phyloP scores from a whole-genome alignment of 2,797 vertebrate species.

The Rhinophrynus dorsalis region DNA sequence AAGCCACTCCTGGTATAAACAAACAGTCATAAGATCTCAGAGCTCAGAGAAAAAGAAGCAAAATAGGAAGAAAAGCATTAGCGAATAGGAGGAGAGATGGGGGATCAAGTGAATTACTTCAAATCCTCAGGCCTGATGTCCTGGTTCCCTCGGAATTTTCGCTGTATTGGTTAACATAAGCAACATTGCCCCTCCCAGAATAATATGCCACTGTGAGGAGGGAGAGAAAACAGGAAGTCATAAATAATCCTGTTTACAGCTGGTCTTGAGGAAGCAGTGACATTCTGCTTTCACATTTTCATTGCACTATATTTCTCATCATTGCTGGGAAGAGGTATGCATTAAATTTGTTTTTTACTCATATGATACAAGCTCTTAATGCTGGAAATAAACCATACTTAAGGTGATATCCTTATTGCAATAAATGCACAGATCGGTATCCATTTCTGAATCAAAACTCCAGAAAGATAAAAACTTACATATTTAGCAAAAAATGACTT shows the following conservation, averaged over 20 bases:
- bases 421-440: too few species aligned
- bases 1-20: too few species aligned
- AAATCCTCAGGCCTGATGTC: slow-evolving; percentile 81
- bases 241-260: neutral
- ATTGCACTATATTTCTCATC: neutral
- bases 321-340: neutral
- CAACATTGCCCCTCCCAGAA: slow-evolving; percentile 90
- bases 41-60: slow-evolving; percentile 33
- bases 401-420: too few species aligned
- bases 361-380: too few species aligned
- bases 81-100: neutral
- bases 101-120: slow-evolving; percentile 63
- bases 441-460: too few species aligned
- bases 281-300: neutral
- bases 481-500: slow-evolving; percentile 96
- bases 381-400: too few species aligned
- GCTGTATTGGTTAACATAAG: slow-evolving; percentile 86
- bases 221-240: slow-evolving; percentile 50
- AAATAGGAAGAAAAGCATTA: slow-evolving; percentile 8
- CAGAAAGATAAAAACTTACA: too few species aligned
- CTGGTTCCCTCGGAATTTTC: slow-evolving; percentile 79
- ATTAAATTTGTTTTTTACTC: too few species aligned
- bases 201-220: slow-evolving; percentile 87
- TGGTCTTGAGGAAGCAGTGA: neutral
- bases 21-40: slow-evolving; percentile 34